phyloP scores from a whole-genome alignment of 2,888 invertebrate genomes.

The Cepaea hortensis region DNA sequence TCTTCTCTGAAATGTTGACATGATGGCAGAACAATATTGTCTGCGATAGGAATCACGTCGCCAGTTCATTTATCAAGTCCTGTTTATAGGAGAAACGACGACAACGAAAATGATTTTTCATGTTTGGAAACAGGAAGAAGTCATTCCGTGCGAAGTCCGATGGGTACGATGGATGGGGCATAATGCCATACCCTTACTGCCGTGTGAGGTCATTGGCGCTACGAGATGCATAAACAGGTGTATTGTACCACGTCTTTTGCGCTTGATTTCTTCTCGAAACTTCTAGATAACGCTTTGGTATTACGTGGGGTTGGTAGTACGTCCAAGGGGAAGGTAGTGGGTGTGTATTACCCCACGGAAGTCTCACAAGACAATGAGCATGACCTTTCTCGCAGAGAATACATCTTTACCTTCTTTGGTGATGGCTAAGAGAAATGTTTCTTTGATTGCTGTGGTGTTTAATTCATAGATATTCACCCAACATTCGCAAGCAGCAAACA shows the following conservation, averaged over 20 bases:
- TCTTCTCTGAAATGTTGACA: background rate
- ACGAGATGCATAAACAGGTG: background rate
- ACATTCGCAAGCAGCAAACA: background rate
- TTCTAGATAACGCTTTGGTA: background rate
- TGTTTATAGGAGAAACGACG: background rate
- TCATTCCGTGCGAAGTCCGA: background rate
- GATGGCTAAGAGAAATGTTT: background rate
- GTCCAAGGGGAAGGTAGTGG: too few species aligned
- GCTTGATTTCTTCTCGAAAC: background rate
- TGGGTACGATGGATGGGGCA: background rate
- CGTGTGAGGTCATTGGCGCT: background rate
- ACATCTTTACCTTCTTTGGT: slow-evolving; percentile 11
- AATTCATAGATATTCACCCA: background rate
- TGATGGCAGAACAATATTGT: background rate
- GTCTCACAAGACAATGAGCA: slow-evolving; percentile 2
- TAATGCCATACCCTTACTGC: background rate
- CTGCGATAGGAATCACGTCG: background rate
- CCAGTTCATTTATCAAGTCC: background rate
- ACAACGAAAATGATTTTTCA: background rate
- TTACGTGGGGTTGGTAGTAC: background rate
- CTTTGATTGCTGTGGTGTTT: background rate
- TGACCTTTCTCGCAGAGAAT: background rate
- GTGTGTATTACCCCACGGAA: background rate
- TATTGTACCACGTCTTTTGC: background rate
- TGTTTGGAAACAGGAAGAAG: background rate